phyloP scores from a whole-genome alignment of 53 echinoderm and acorn worm genomes.

The Paelopatides confundens region DNA sequence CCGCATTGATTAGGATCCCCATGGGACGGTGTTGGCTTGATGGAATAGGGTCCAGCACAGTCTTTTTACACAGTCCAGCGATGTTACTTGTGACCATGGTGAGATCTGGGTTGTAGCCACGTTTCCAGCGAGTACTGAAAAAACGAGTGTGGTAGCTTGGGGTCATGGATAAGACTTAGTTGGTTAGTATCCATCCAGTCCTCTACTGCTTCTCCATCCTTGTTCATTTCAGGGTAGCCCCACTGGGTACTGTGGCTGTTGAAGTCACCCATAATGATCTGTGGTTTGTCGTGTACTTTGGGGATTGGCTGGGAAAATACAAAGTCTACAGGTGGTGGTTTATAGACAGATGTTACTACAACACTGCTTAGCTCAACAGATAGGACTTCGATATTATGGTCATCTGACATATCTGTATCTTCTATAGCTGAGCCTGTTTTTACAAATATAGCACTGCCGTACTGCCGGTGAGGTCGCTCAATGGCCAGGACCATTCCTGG shows the following conservation, averaged over 20 bases:
- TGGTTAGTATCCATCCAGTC: slow-evolving; percentile 64
- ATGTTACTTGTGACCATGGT: slow-evolving; percentile 17
- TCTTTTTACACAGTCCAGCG: slow-evolving; percentile 48
- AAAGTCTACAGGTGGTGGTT: slow-evolving; percentile 48
- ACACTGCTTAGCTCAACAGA: slow-evolving; percentile 46
- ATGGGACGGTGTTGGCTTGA: slow-evolving; percentile 73
- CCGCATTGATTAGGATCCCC: slow-evolving; percentile 63
- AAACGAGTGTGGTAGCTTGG: slow-evolving; percentile 65
- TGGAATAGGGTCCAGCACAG: slow-evolving; percentile 57
- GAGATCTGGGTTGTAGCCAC: slow-evolving; percentile 70
- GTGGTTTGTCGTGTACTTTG: background rate
- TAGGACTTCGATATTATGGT: too few species aligned
- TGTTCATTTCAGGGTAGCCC: slow-evolving; percentile 51
- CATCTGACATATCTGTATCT: too few species aligned
- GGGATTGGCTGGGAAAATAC: background rate
- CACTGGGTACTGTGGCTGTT: slow-evolving; percentile 64
- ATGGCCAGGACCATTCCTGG: slow-evolving; percentile 53
- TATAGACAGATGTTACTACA: slow-evolving; percentile 55
- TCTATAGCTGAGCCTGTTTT: too few species aligned
- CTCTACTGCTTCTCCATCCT: slow-evolving; percentile 66
- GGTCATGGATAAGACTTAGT: slow-evolving; percentile 61
- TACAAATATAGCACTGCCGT: slow-evolving; percentile 65
- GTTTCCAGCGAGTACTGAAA: slow-evolving; percentile 62
- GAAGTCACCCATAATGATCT: slow-evolving; percentile 63
- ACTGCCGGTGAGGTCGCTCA: slow-evolving; percentile 49